phyloP scores from a whole-genome alignment of 2,888 invertebrate species.

The Steinernema hermaphroditum region DNA sequence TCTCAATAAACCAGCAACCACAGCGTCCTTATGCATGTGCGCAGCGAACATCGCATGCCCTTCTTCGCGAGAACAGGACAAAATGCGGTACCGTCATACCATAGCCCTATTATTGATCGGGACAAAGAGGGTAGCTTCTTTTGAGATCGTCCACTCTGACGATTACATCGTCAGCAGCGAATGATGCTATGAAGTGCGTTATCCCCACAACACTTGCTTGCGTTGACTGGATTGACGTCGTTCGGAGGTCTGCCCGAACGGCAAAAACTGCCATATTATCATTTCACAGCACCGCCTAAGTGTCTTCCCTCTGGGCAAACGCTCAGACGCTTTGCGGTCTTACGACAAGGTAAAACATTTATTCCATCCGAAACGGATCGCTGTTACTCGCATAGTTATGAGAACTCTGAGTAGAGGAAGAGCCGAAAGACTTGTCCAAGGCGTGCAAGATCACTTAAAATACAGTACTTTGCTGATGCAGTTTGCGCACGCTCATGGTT shows the following conservation, averaged over 20 bases:
- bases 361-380: background rate
- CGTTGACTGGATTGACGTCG: conserved; percentile 7
- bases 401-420: background rate
- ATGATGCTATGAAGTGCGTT: conserved; percentile 11
- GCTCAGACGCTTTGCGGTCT: no score
- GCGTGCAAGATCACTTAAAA: conserved; percentile 39
- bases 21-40: conserved; percentile 25
- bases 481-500: conserved; percentile 65
- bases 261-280: conserved; percentile 1
- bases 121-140: background rate
- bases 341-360: background rate
- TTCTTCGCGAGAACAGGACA: conserved; percentile 13
- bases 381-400: background rate
- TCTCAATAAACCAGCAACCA: conserved; percentile 24
- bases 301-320: no score
- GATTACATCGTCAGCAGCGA: conserved; percentile 11
- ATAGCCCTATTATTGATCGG: conserved; percentile 19
- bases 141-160: conserved; percentile 3
- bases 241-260: background rate
- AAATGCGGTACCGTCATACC: conserved; percentile 4
- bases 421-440: background rate
- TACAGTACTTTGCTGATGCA: conserved; percentile 63
- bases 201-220: conserved; percentile 8
- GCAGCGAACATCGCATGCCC: conserved; percentile 5
- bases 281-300: background rate